Evolutionary conservation across 2,888 invertebrate genomes (phyloP), one percentile per base, ranked within the genome.

Genomic region (Brachycybe producta): DNA sequence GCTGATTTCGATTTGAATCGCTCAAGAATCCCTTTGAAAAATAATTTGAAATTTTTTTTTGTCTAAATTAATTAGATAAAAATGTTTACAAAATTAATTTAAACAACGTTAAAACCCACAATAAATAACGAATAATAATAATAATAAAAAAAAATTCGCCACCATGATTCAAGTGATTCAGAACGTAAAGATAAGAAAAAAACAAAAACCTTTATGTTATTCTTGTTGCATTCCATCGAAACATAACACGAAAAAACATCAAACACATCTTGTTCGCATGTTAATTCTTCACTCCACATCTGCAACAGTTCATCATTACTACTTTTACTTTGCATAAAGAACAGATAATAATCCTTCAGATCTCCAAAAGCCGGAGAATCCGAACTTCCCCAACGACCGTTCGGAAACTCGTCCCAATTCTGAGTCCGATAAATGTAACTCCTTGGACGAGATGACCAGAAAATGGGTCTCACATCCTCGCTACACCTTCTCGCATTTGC

Each of bases 361-460:
- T 73, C 73, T 44, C 73, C 71, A 62, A 75, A 75, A 15, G 73
- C 69, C 2, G 75, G 74, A 1, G 73, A 71, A n/a, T 71, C 68
- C 0, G 71, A 70, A 56, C 69, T 69, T 5, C 75, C 75, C 75
- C 75, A 76, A 28, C 75, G 66, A 17, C 75, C 75, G 60, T 75
- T 75, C 0, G 75, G 75, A 61, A 73, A 75, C 52, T 75, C 74
- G 55, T 75, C 74, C 75, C 75, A 75, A 56, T 73, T 70, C 51
- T 62, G 58, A 5, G 73, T 75, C 36, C 75, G 60, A 57, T 68
- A 67, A 51, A 74, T 67, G 57, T 74, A 75, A 52, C 68, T 68
- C 58, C 73, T 73, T 2, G 74, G 75, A 51, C 75, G 60, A 19
- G 67, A 62, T 36, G 70, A 64, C 75, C 75, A 75, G 62, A 74